Base-by-base conservation (phyloP, 2,113 vertebrate species). In the Motacilla alba region DNA sequence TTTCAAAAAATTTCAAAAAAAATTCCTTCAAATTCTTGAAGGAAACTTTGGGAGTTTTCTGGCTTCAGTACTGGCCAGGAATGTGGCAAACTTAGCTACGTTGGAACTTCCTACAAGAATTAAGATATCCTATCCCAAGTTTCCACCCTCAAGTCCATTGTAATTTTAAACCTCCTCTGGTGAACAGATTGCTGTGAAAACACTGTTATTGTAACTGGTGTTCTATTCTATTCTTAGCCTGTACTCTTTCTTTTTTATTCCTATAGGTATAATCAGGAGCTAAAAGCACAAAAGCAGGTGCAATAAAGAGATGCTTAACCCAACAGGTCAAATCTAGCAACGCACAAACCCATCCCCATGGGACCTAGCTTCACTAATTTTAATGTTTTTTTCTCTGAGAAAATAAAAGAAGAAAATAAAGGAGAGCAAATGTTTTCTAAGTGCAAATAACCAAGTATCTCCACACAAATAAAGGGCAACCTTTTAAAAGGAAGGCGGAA, bases 221-320 rank as follows among this genome's bases (percentile, higher is more conserved):
- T 56, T 87, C 35, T 52, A 31, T 47, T 73, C 78, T 58, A 60
- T 75, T 73, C 78, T 91, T 88, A 83, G 81, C 72, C 72, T 64
- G 46, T 81, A 62, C 62, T 73, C 49, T 59, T 62, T 33, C 37
- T 75, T 63, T 83, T 55, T 59, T 21, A 19, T 19, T 13, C 39
- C 83, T 26, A 18, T 72, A 99, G 99, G 95, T 96, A 99, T 90
- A 96, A 99, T 0, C 98, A 98, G 97, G 98, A 98, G 56, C 92
- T 98, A 95, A 99, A 99, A 97, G 98, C 98, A 37, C 86, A 98
- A 62, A 72, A 97, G 11, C 95, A 93, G 28, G 41, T 84, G 47
- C 78, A 93, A 50, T 62, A 79, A 76, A 91, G 90, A 94, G 92
- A 96, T 93, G 82, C 92, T 81, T 85, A 95, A 95, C 69, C 43